Evolutionary conservation across 1,140 invertebrate genomes (phyloP).

Genomic region (Eubasilissa regina): DNA sequence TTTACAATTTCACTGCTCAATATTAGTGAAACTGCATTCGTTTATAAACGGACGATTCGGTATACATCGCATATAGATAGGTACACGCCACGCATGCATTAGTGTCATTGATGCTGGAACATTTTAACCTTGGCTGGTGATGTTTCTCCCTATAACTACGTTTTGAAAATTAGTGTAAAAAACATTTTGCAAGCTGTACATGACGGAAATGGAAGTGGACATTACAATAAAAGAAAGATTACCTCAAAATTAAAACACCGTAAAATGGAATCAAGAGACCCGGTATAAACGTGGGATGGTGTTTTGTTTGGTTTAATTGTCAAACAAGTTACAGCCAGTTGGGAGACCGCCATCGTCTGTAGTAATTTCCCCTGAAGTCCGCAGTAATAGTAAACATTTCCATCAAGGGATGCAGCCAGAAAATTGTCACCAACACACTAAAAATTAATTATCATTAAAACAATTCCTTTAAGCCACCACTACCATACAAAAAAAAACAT

Average conservation of each 20-base stretch:
- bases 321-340: slow-evolving; percentile 75
- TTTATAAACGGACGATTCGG: too few relatives aligned
- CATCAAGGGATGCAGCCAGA: slow-evolving; percentile 72
- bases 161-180: too few relatives aligned
- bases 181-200: too few relatives aligned
- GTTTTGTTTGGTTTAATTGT: slow-evolving; percentile 68
- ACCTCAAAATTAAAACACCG: slow-evolving; percentile 76
- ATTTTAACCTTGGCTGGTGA: too few relatives aligned
- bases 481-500: too few relatives aligned
- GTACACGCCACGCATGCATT: too few relatives aligned
- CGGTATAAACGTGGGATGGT: slow-evolving; percentile 73
- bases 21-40: too few relatives aligned
- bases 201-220: background rate
- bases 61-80: too few relatives aligned
- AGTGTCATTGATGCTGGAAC: too few relatives aligned
- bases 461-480: too few relatives aligned
- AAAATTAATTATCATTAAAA: slow-evolving; percentile 42
- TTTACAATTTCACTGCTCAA: too few relatives aligned
- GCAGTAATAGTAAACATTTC: slow-evolving; percentile 73
- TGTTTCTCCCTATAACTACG: too few relatives aligned
- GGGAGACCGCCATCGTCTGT: slow-evolving; percentile 67
- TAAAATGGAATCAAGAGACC: slow-evolving; percentile 75
- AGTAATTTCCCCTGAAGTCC: slow-evolving; percentile 65
- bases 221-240: slow-evolving; percentile 51
- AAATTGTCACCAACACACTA: slow-evolving; percentile 70